Conservation (phyloP, 2,113 vertebrate species). For the Dicentrarchus labrax region DNA sequence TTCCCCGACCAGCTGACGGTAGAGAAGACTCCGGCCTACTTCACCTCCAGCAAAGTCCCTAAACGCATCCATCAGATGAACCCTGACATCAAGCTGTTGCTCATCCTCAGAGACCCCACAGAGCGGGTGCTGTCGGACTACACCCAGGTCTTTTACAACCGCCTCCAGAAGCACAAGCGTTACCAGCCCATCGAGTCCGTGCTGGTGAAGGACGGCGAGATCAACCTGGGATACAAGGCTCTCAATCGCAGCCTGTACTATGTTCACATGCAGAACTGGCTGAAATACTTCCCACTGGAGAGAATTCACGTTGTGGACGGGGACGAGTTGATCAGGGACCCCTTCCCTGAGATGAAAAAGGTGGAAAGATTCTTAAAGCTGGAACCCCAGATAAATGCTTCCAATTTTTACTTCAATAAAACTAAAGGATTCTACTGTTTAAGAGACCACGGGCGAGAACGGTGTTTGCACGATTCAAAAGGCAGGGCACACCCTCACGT, state of each 20-base stretch:
- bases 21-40: slow-evolving; percentile 98
- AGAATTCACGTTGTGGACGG: slow-evolving; percentile 95
- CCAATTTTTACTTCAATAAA: slow-evolving; percentile 98
- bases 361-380: slow-evolving; percentile 93
- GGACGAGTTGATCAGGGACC: slow-evolving; percentile 92
- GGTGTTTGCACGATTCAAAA: slow-evolving; percentile 96
- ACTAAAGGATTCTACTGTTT: slow-evolving; percentile 98
- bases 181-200: slow-evolving; percentile 92
- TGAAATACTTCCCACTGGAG: slow-evolving; percentile 89
- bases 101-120: slow-evolving; percentile 95
- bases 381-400: slow-evolving; percentile 91
- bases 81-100: slow-evolving; percentile 89
- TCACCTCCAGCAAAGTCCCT: slow-evolving; percentile 93
- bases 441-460: slow-evolving; percentile 90
- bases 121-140: slow-evolving; percentile 97
- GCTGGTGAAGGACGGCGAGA: slow-evolving; percentile 88
- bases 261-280: slow-evolving; percentile 93
- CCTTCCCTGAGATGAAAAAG: slow-evolving; percentile 93
- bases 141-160: slow-evolving; percentile 97
- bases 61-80: slow-evolving; percentile 91
- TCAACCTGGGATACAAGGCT: slow-evolving; percentile 96
- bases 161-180: slow-evolving; percentile 93
- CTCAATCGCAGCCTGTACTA: slow-evolving; percentile 96
- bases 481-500: slow-evolving; percentile 93
- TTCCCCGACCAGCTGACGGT: slow-evolving; percentile 91